Evolutionary conservation across 2,888 invertebrate genomes (phyloP), one percentile per base, ranked within the genome.

Genomic region (Ferdinandea cuprea): DNA sequence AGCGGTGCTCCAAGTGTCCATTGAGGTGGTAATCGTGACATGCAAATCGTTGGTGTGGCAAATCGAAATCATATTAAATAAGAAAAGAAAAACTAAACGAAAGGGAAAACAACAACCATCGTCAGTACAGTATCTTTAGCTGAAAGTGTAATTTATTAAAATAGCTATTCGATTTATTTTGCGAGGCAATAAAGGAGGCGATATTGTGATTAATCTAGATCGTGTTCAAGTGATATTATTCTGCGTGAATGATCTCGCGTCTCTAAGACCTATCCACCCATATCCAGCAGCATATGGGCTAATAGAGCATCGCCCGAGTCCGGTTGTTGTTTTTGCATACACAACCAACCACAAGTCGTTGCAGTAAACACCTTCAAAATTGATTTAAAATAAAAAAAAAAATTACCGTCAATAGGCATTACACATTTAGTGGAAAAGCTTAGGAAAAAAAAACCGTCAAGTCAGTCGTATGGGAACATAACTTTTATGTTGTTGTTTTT

Each of bases 161-260:
- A 69, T 74, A 56, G 30, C 17, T 68, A 21, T 59, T 56, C 35
- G 25, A 68, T 44, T 54, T 37, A 58, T 54, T 56, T 13, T 19
- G 37, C 25, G 19, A 9, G n/a, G 30, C 15, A n/a, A 25, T 58
- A 48, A 32, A 52, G 66, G 71, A 58, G 72, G 48, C 21, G 58
- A 50, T 63, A n/a, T n/a, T n/a, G n/a, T 63, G 63, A 72, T 71
- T 76, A 76, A 85, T 85, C 78, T 81, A 85, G 76, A 85, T 85
- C 81, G 85, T 76, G 85, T 54, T 74, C 66, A 59, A 59, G 59
- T 73, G 72, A 78, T 78, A 78, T n/a, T 56, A 63, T 52, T 52
- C 37, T 74, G 76, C 74, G 80, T 74, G 30, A 19, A 65, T 40
- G 17, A 50, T 50, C 56, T 21, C 50, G 50, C 52, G 52, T 54